Conservation (phyloP, 2,113 vertebrate species). For the Solea senegalensis region DNA sequence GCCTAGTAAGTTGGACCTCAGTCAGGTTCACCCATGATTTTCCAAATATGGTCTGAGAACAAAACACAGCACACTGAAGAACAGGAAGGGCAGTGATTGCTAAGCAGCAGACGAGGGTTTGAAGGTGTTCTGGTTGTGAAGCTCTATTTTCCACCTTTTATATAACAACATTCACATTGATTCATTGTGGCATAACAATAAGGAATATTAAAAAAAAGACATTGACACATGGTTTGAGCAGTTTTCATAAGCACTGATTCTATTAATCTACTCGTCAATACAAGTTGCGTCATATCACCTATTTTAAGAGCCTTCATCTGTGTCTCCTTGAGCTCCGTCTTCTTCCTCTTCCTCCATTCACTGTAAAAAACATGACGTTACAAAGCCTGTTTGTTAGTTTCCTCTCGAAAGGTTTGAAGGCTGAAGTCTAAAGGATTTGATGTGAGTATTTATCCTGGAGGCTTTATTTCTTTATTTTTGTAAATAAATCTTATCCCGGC, state of each 20-base stretch:
- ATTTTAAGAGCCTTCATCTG: slow-evolving; percentile 32
- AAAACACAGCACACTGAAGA: no score
- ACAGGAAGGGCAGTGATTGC: no score
- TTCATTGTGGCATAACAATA: not conserved
- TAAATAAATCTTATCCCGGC: not conserved
- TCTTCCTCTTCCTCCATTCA: slow-evolving; percentile 40
- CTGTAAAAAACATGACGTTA: slow-evolving; percentile 5
- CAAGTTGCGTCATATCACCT: slow-evolving; percentile 49
- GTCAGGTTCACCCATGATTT: no score
- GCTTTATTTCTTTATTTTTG: not conserved
- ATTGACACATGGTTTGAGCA: not conserved
- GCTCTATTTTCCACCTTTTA: not conserved
- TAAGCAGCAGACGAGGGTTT: no score
- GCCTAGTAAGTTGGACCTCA: no score
- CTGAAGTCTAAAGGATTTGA: not conserved
- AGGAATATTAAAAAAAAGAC: not conserved
- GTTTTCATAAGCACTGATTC: slow-evolving; percentile 11
- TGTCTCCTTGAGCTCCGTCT: slow-evolving; percentile 8
- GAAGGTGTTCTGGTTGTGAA: not conserved
- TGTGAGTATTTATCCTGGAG: not conserved
- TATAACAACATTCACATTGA: not conserved
- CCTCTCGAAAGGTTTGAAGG: slow-evolving; percentile 3
- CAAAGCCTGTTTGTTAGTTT: slow-evolving; percentile 7
- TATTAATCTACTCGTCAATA: not conserved
- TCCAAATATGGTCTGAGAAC: no score